Base-by-base conservation (phyloP, 2,888 invertebrate species). In the Mellilla xanthometata region DNA sequence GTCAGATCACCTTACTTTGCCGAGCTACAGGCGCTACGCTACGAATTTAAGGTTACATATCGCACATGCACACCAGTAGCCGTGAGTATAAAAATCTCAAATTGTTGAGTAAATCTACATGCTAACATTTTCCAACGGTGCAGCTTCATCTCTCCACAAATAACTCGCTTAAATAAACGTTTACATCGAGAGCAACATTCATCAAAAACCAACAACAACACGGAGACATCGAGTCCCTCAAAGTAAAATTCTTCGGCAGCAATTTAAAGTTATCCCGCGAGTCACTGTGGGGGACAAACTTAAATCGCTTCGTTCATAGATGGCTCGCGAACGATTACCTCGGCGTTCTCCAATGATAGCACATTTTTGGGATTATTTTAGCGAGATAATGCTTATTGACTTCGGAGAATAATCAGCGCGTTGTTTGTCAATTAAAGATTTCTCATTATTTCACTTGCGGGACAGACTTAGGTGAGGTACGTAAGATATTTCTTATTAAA, bases 271-370 rank as follows among this genome's bases (percentile, higher is more conserved):
- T 88, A 67, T 57, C 66, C 64, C 65, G 72, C 69, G 71, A 81
- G 76, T 83, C 85, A 83, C 80, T 78, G 59, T 57, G 60, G 69
- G 74, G 75, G 70, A 68, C 60, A 65, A 88, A 88, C 84, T 86
- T 87, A 81, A 83, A 88, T 85, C 85, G 87, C 76, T 82, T 85
- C 86, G 81, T 83, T 87, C 83, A 86, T 84, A 81, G 83, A 84
- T 81, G 77, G 68, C 74, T 82, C 78, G 79, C 85, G 75, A 85
- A 70, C 84, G 81, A 86, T 88, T 88, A 84, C 82, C 76, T 69
- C 66, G 74, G 74, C 78, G 79, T 81, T 78, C 72, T 68, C 65
- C 70, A 68, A 62, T 62, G 60, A 66, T 61, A 53, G 49, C 50
- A 58, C 61, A 54, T 60, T 61, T 58, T 53, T 55, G 56, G 58